Percentiles rank a stretch among this genome's conserved stretches.
Evolutionary conservation across 2,113 vertebrate genomes (phyloP).

Genomic region (Epinephelus cyanopodus): DNA sequence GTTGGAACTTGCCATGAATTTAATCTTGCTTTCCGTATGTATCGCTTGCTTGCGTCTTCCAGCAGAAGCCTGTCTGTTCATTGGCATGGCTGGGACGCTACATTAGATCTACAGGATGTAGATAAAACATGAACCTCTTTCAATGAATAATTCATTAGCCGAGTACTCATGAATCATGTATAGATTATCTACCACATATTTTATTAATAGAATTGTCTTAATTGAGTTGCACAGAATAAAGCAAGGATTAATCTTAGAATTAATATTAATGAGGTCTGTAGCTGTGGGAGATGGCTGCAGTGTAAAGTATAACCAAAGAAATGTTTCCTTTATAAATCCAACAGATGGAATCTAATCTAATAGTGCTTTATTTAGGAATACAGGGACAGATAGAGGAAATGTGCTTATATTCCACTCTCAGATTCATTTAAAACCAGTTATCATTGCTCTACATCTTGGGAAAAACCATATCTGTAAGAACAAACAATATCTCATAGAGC

Average conservation of each 20-base stretch:
- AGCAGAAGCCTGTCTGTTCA: not conserved
- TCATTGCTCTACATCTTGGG: constrained; percentile 10
- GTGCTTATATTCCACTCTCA: constrained; percentile 10
- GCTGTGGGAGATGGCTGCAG: constrained; percentile 50
- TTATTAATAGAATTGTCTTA: constrained; percentile 87
- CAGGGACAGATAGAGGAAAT: constrained; percentile 16
- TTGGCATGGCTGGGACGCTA: constrained; percentile 47
- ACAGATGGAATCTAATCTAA: constrained; percentile 49
- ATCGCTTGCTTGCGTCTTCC: constrained; percentile 32
- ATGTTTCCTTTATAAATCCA: constrained; percentile 47
- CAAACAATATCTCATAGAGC: constrained; percentile 13
- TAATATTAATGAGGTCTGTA: constrained; percentile 81
- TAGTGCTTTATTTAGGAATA: constrained; percentile 40
- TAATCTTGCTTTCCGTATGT: constrained; percentile 52
- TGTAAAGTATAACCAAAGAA: constrained; percentile 57
- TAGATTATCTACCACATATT: constrained; percentile 83
- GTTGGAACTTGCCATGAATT: constrained; percentile 30
- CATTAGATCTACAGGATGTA: constrained; percentile 72
- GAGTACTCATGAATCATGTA: constrained; percentile 84
- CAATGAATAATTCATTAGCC: constrained; percentile 81
- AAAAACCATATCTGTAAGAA: constrained; percentile 6
- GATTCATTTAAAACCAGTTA: constrained; percentile 63
- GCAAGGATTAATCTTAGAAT: constrained; percentile 80
- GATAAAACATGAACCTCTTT: constrained; percentile 75
- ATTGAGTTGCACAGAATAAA: constrained; percentile 84